Base-by-base conservation (phyloP, 2,797 vertebrate species). In the Brachyalestes nurse region DNA sequence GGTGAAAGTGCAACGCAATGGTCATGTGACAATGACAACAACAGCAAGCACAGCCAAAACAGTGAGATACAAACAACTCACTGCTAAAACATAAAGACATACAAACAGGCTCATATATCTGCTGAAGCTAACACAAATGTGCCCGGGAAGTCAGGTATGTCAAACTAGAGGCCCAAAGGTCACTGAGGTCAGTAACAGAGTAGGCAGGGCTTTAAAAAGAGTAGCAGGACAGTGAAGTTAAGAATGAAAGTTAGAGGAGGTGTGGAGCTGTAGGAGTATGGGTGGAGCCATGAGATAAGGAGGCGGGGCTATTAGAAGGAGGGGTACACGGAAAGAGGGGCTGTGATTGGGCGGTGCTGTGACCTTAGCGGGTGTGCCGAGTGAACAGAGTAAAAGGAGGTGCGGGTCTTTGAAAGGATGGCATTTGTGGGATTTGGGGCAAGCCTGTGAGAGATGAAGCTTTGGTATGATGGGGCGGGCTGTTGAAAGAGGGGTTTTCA, bases 1-100 rank as follows among this genome's bases (percentile, higher is more conserved):
- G 21, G 21, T 16, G 66, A 49, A 23, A 25, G 71, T 28, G 60
- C 47, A 17, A 58, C 76, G 12, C 80, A 57, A 81, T 55, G 0
- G 78, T 69, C 66, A 64, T 3, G 65, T 1, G 73, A 75, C 6
- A 38, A 23, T 9, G 14, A 25, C 23, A 82, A 84, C 64, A 72
- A 62, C 19, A 58, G 25, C 13, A 75, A 12, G 14, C 70, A 81
- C 69, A 77, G 73, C 17, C 75, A 66, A 28, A 81, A n/a, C 25
- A 72, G 66, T 79, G 81, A 76, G 47, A 73, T 80, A 40, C 82
- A 73, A 73, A 85, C 72, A 58, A 82, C 75, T 23, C 61, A 77
- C 34, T 87, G 78, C 21, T 84, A 65, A 88, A 57, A 57, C 28
- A 60, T 16, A 49, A 40, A 64, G 45, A 72, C 45, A 69, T 16